Evolutionary conservation across 2,113 vertebrate genomes (phyloP), one percentile per base, ranked within the genome.

Genomic region (Stomatorhinus ivindoensis): DNA sequence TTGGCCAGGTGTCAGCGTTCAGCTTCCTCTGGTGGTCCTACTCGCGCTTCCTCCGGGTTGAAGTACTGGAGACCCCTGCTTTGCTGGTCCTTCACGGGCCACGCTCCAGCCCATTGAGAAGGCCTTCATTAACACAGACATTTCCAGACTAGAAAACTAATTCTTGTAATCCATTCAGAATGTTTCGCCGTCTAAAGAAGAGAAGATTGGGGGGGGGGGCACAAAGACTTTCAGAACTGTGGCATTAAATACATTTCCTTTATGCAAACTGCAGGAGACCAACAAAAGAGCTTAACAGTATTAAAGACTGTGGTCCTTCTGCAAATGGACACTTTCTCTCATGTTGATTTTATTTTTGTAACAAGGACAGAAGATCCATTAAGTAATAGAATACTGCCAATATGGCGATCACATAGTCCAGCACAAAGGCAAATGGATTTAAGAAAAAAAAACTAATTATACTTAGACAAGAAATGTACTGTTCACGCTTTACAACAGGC

Each of bases 41-140:
- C 65, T 9, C 6, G 55, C 86, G 48, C 80, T 88, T 48, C 90
- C 90, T 87, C 85, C 90, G 90, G 90, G 88, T 69, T 86, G 73
- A 85, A 73, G 88, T 21, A 39, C 84, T 69, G 80, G 89, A 89
- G 89, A 89, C 90, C 88, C 89, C 86, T 87, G 90, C 88, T 91
- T 92, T 89, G 89, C 89, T 87, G 91, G 87, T 85, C 90, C 50
- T 50, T 69, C 69, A 89, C 90, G 91, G 90, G 89, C 88, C 82
- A 88, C 88, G 82, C 51, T 50, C 89, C n/a, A 88, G 65, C 90
- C 55, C 90, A 90, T 89, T 89, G 90, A 92, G 91, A 90, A 51
- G 86, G 47, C 89, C 90, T 91, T 91, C 89, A 90, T 90, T 92
- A 90, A 89, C 31, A 31, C 31, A 46, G 42, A 88, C 21, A 11